A percentile compares a stretch with the other conserved stretches of the same genome.
Evolutionary conservation across 2,888 invertebrate genomes (phyloP).

Genomic region (Athalia cordata): DNA sequence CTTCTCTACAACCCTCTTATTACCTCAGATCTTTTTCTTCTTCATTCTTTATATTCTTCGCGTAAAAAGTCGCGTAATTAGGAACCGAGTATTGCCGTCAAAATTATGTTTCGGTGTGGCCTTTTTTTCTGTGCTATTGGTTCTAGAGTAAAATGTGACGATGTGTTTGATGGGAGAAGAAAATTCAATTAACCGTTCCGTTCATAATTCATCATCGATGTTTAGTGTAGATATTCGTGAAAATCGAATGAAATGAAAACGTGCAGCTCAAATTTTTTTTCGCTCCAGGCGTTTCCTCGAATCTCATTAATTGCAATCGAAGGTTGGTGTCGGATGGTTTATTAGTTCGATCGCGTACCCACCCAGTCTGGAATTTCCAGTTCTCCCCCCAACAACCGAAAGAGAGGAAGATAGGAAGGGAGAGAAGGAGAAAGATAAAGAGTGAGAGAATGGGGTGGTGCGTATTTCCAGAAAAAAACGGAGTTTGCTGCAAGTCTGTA

Average conservation of each 20-base stretch:
- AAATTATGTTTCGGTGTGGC: no score
- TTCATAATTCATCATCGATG: no score
- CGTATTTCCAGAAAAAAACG: not conserved
- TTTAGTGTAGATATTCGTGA: not conserved
- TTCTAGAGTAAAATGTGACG: no score
- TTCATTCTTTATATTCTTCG: not conserved
- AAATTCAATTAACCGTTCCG: no score
- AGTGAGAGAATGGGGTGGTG: not conserved
- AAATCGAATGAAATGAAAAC: not conserved
- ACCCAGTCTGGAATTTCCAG: not conserved
- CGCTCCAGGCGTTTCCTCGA: constrained; percentile 3
- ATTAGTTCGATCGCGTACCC: constrained; percentile 2
- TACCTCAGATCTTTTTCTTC: not conserved
- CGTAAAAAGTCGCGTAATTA: not conserved
- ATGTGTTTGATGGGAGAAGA: no score
- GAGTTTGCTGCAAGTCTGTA: not conserved
- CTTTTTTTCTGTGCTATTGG: no score
- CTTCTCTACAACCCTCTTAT: not conserved
- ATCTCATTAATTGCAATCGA: constrained; percentile 24
- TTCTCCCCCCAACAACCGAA: not conserved
- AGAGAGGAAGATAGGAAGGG: no score
- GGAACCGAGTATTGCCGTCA: no score
- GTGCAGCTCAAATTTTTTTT: not conserved
- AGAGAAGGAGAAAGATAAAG: not conserved
- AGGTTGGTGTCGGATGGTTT: constrained; percentile 11